These are phyloP conservation scores for Dendrocopos noguchii DNA, from an alignment of 2,113 vertebrate genomes.

Conservation along the genomic window DNA sequence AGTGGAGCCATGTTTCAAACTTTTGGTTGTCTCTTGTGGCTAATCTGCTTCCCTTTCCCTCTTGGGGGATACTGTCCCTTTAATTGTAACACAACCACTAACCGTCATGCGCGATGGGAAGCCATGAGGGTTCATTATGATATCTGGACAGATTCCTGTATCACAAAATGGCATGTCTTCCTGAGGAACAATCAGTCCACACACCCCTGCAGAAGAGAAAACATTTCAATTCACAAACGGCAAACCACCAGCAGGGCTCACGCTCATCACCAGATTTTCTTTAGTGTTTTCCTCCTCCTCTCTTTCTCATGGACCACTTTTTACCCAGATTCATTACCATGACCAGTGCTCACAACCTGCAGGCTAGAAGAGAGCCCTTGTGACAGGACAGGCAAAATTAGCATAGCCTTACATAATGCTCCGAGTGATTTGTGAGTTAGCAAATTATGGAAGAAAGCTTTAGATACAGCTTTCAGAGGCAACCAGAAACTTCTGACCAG, in stretches of 20 bases:
- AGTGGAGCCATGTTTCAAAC: neutral
- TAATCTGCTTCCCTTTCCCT: neutral
- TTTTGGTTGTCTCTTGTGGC: neutral
- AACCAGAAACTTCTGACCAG: neutral
- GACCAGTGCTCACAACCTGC: slow-evolving; percentile 17
- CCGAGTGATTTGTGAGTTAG: slow-evolving; percentile 6
- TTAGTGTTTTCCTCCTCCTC: slow-evolving; percentile 23
- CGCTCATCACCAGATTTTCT: slow-evolving; percentile 39
- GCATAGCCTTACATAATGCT: slow-evolving; percentile 1
- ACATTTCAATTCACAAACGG: slow-evolving; percentile 28
- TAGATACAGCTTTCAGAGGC: neutral
- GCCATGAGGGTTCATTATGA: slow-evolving; percentile 99
- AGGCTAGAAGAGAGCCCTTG: neutral
- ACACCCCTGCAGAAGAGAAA: slow-evolving; percentile 87
- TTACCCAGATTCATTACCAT: slow-evolving; percentile 57
- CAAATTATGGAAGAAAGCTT: slow-evolving; percentile 30
- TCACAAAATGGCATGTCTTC: slow-evolving; percentile 99
- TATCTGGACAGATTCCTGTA: slow-evolving; percentile 95
- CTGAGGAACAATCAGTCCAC: slow-evolving; percentile 96
- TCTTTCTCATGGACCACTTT: slow-evolving; percentile 43
- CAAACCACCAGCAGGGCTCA: slow-evolving; percentile 28
- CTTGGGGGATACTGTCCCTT: neutral
- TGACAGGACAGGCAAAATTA: slow-evolving; percentile 28
- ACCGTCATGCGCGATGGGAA: slow-evolving; percentile 99
- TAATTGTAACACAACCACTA: neutral